These are phyloP conservation scores for Copidosoma aretas DNA, from an alignment of 2,888 invertebrate genomes.

Conservation along the genomic window DNA sequence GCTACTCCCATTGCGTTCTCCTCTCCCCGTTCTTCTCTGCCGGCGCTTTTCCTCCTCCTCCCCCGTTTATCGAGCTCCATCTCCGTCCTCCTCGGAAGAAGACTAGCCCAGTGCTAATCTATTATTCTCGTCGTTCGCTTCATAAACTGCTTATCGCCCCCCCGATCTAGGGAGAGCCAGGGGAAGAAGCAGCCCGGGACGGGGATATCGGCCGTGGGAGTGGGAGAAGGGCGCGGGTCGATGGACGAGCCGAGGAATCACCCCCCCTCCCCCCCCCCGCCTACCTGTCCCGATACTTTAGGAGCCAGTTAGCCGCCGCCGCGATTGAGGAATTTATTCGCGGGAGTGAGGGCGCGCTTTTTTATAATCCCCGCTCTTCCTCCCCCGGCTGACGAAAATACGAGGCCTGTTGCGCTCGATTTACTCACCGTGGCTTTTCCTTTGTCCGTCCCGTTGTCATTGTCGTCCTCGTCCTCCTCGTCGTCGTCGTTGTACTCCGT, in stretches of 20 bases:
- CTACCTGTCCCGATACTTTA: constrained; percentile 28
- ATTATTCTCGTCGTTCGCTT: constrained; percentile 57
- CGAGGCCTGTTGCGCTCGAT: background rate
- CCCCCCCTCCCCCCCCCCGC: constrained; percentile 19
- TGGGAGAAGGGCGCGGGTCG: background rate
- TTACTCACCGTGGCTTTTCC: background rate
- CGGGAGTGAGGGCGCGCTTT: background rate
- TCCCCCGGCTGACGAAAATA: background rate
- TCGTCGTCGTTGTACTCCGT: background rate
- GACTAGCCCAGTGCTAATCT: constrained; percentile 50
- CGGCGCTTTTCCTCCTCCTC: constrained; percentile 35
- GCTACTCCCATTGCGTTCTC: constrained; percentile 19
- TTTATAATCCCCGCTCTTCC: background rate
- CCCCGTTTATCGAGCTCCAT: constrained; percentile 39
- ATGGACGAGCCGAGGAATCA: constrained; percentile 14
- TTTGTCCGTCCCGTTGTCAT: background rate
- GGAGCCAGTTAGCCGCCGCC: constrained; percentile 23
- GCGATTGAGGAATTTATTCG: constrained; percentile 39
- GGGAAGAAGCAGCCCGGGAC: background rate
- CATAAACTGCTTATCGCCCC: constrained; percentile 56
- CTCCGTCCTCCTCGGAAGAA: constrained; percentile 32
- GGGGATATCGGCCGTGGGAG: background rate
- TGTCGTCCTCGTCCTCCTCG: constrained; percentile 21
- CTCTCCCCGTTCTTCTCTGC: constrained; percentile 23
- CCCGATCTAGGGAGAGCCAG: constrained; percentile 49